Percentiles rank a stretch among this genome's conserved stretches.
These are phyloP conservation scores for Pseudopleuronectes americanus DNA, from an alignment of 2,797 vertebrate species.

Conservation along the genomic window DNA sequence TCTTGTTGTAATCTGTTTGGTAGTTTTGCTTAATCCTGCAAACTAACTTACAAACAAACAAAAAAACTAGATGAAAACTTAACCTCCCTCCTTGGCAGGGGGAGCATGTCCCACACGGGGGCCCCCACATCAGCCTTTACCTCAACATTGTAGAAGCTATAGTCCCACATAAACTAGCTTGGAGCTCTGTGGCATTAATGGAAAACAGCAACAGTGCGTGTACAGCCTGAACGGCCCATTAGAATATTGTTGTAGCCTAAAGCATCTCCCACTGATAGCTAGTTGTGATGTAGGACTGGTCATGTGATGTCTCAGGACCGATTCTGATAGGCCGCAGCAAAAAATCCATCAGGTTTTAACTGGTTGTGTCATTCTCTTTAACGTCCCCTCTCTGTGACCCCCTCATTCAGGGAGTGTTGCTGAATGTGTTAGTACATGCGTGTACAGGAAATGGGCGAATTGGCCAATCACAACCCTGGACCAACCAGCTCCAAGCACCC, in stretches of 20 bases:
- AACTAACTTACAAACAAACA: no score
- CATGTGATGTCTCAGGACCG: not conserved
- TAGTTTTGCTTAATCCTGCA: no score
- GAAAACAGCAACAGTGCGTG: conserved; percentile 14
- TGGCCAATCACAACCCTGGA: not conserved
- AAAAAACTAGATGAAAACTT: no score
- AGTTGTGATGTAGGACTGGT: not conserved
- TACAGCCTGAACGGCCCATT: conserved; percentile 37
- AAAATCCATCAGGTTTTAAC: not conserved
- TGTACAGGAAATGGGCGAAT: not conserved
- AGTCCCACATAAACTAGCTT: no score
- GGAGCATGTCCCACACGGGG: conserved; percentile 25
- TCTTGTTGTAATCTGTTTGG: no score
- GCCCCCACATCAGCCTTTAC: conserved; percentile 14
- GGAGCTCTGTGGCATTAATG: conserved; percentile 39
- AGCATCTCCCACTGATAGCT: conserved; percentile 56
- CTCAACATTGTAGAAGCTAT: no score
- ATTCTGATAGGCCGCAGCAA: not conserved
- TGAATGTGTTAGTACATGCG: not conserved
- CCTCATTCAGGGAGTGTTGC: not conserved
- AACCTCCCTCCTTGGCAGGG: conserved; percentile 7
- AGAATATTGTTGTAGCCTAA: conserved; percentile 47
- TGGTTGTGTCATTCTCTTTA: not conserved
- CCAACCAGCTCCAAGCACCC: conserved; percentile 21
- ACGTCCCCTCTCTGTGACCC: not conserved